Evolutionary conservation across 2,888 invertebrate species (phyloP).

Genomic region (Diplazon laetatorius): DNA sequence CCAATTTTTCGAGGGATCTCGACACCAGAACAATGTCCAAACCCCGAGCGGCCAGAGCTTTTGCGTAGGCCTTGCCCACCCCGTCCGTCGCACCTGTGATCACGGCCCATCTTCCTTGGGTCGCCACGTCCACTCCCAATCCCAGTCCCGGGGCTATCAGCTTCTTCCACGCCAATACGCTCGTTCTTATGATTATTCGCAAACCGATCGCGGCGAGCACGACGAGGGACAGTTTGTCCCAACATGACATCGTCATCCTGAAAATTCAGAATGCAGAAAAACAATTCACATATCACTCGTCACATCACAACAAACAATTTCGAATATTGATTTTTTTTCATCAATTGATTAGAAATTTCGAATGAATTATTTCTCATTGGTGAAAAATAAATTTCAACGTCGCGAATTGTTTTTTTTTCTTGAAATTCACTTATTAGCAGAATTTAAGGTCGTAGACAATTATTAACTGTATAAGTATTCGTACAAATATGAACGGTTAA

Average conservation of each 20-base stretch:
- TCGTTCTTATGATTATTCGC: conserved; percentile 72
- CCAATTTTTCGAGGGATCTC: conserved; percentile 89
- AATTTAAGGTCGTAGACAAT: too few relatives aligned
- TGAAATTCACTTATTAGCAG: too few relatives aligned
- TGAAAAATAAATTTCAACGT: not conserved
- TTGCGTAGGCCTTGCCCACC: conserved; percentile 93
- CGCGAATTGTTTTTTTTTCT: too few relatives aligned
- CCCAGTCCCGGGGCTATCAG: conserved; percentile 77
- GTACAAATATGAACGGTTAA: too few relatives aligned
- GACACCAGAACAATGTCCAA: conserved; percentile 92
- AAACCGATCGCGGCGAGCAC: conserved; percentile 76
- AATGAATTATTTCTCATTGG: not conserved
- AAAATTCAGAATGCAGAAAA: conserved; percentile 6
- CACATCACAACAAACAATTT: too few relatives aligned
- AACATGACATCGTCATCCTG: conserved; percentile 78
- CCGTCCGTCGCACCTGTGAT: conserved; percentile 95
- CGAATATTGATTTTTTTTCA: too few relatives aligned
- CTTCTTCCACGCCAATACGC: conserved; percentile 77
- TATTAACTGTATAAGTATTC: too few relatives aligned
- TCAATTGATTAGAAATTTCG: too few relatives aligned
- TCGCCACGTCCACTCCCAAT: conserved; percentile 75
- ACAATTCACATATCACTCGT: too few relatives aligned
- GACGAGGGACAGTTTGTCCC: conserved; percentile 78
- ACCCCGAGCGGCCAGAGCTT: conserved; percentile 89
- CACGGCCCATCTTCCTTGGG: conserved; percentile 84